Percentiles rank a stretch among this genome's conserved stretches.
These are phyloP conservation scores for Aleiodes testaceus DNA, from an alignment of 2,888 invertebrate species.

Conservation along the genomic window DNA sequence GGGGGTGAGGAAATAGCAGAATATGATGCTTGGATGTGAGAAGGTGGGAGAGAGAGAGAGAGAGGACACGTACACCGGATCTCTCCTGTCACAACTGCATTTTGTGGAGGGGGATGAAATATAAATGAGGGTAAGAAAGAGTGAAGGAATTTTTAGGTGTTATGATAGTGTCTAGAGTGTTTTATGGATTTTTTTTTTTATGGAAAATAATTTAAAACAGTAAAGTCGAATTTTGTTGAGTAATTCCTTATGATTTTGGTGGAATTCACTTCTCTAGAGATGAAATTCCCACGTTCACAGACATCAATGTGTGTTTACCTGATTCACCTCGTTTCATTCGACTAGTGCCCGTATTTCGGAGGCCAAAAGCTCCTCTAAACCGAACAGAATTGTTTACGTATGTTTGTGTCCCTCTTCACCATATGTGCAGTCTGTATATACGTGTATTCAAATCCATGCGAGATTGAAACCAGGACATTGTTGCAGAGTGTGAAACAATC, in stretches of 20 bases:
- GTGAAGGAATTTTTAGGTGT: not conserved
- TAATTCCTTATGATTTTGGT: not conserved
- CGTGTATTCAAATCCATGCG: constrained; percentile 7
- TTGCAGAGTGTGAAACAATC: constrained; percentile 25
- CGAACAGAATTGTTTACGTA: constrained; percentile 17
- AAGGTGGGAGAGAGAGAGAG: constrained; percentile 33
- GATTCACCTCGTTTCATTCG: constrained; percentile 22
- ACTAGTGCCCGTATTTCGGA: constrained; percentile 13
- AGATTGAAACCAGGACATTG: constrained; percentile 18
- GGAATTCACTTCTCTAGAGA: not conserved
- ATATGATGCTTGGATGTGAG: constrained; percentile 61
- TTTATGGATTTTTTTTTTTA: no score
- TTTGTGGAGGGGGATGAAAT: not conserved
- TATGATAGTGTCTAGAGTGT: no score
- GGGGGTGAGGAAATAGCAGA: constrained; percentile 41
- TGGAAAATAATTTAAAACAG: no score
- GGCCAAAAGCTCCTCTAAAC: constrained; percentile 23
- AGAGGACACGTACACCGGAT: constrained; percentile 15
- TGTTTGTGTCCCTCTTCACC: not conserved
- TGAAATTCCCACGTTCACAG: not conserved
- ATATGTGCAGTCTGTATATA: not conserved
- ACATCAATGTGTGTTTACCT: constrained; percentile 17
- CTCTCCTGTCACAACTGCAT: constrained; percentile 11
- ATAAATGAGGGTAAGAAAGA: not conserved
- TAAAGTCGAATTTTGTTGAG: not conserved